Percentiles rank a stretch among this genome's conserved stretches.
Evolutionary conservation across 1,140 invertebrate genomes (phyloP).

Genomic region (Pachypsylla venusta): DNA sequence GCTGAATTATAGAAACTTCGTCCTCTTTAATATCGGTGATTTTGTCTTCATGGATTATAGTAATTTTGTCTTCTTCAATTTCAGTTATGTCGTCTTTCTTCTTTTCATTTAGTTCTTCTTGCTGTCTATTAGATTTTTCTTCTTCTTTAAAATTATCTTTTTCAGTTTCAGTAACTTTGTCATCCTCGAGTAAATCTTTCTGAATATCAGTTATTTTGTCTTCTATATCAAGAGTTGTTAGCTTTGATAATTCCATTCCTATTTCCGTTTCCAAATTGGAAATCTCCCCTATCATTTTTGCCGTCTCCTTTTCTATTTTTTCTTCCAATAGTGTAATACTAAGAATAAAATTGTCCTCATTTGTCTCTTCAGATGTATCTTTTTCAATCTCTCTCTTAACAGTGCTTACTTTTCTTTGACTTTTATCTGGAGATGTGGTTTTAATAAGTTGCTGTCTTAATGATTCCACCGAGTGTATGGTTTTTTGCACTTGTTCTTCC

Average conservation of each 20-base stretch:
- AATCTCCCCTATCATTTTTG: slow-evolving; percentile 12
- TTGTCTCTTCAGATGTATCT: not conserved
- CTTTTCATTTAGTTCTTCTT: too few species aligned
- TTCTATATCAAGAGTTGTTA: not conserved
- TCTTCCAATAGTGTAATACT: slow-evolving; percentile 3
- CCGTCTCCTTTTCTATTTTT: slow-evolving; percentile 1
- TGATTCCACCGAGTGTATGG: not conserved
- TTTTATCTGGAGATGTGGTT: not conserved
- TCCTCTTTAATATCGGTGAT: too few species aligned
- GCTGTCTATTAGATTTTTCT: too few species aligned
- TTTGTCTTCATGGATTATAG: too few species aligned
- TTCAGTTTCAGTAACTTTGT: too few species aligned
- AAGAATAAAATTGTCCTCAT: slow-evolving; percentile 7
- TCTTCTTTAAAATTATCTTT: not conserved
- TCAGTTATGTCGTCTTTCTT: too few species aligned
- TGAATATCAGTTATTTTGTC: not conserved
- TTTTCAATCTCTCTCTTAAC: not conserved
- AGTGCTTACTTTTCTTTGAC: not conserved
- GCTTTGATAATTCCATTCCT: not conserved
- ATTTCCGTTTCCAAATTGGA: slow-evolving; percentile 12
- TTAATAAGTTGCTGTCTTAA: not conserved
- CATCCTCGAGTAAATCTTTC: not conserved
- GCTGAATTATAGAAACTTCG: too few species aligned
- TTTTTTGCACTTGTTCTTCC: not conserved
- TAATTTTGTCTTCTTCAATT: too few species aligned